Conservation (phyloP, 2,113 vertebrate species). For the Acanthisitta chloris region DNA sequence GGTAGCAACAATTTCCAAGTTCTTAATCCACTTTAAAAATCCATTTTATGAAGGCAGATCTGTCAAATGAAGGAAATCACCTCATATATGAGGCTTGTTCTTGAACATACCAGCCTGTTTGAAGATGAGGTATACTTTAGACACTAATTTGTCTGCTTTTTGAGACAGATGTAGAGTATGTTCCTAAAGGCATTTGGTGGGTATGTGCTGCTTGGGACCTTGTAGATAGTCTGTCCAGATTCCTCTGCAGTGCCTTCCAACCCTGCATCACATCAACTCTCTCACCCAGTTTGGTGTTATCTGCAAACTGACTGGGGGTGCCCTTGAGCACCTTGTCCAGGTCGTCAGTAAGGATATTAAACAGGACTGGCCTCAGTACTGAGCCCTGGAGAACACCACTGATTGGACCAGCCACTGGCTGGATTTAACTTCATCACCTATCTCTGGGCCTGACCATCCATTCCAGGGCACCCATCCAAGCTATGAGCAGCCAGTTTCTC, state of each 20-base stretch:
- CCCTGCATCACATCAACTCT: not conserved
- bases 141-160: not conserved
- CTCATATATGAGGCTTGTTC: not conserved
- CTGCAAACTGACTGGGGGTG: not conserved
- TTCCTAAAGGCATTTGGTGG: not conserved
- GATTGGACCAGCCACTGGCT: rapidly evolving
- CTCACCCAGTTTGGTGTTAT: not conserved
- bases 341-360: not conserved
- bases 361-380: not conserved
- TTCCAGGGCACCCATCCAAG: not conserved
- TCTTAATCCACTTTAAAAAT: not conserved
- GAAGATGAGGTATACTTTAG: not conserved
- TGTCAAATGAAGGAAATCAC: not conserved
- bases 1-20: not conserved
- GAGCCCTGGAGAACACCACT: not conserved
- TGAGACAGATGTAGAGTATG: not conserved
- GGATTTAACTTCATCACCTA: not conserved
- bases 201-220: not conserved
- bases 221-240: not conserved
- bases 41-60: not conserved
- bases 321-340: not conserved
- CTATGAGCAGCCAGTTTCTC: not conserved
- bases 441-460: rapidly evolving
- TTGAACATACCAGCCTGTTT: not conserved
- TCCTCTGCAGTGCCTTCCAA: not conserved